Evolutionary conservation across 92 coral and sea anemone genomes (phyloP).

Genomic region (Umimayanthus kanabou): DNA sequence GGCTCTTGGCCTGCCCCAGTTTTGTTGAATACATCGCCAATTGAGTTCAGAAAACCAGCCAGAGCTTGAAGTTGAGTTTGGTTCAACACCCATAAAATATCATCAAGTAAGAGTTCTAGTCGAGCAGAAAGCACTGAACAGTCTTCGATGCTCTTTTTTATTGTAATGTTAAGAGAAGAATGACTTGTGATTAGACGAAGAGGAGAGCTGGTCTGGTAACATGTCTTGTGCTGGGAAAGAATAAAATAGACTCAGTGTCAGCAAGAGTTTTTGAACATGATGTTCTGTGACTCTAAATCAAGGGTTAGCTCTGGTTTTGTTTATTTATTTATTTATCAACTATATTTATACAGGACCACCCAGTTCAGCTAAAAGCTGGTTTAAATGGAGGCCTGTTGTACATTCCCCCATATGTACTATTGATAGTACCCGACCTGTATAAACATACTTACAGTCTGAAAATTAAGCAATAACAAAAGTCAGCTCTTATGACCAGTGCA

Average conservation of each 20-base stretch:
- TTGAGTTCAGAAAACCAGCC: constrained; percentile 78
- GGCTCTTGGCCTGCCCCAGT: constrained; percentile 58
- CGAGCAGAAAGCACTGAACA: constrained; percentile 94
- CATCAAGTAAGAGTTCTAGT: constrained; percentile 85
- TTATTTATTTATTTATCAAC: background rate
- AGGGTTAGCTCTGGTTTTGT: background rate
- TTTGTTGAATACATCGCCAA: constrained; percentile 68
- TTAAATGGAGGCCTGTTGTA: too few species aligned
- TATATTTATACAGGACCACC: too few species aligned
- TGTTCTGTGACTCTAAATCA: background rate
- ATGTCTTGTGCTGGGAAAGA: constrained; percentile 53
- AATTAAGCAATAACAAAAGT: too few species aligned
- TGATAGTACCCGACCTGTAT: too few species aligned
- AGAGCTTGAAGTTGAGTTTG: constrained; percentile 88
- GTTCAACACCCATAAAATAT: constrained; percentile 91
- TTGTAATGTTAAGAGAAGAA: constrained; percentile 84
- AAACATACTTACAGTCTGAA: too few species aligned
- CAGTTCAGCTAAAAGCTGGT: too few species aligned
- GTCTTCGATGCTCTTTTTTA: constrained; percentile 90
- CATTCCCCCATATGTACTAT: background rate
- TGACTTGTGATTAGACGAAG: constrained; percentile 94
- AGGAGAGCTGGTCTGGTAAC: constrained; percentile 68
- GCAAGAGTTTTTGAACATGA: background rate
- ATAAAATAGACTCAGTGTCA: background rate
- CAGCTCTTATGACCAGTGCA: too few species aligned